Evolutionary conservation across 2,113 vertebrate species (phyloP).

Genomic region (Gorsachius goisagi): DNA sequence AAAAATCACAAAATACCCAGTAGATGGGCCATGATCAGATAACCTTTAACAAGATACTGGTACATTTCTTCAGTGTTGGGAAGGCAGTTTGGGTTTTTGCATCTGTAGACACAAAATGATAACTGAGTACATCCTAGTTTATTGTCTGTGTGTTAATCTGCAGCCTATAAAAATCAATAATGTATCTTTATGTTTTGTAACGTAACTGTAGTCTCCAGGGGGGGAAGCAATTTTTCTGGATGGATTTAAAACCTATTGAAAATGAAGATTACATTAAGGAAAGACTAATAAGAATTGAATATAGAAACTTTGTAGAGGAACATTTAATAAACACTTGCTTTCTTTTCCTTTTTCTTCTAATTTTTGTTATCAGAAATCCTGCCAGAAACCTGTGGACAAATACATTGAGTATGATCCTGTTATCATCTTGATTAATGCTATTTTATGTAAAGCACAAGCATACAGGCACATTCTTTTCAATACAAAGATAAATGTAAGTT

Average conservation of each 20-base stretch:
- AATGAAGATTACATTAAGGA: neutral
- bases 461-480: slow-evolving; percentile 97
- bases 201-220: neutral
- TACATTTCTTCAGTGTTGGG: neutral
- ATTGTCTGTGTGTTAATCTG: neutral
- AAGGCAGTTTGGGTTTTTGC: neutral
- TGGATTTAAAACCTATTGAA: neutral
- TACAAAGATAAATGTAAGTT: slow-evolving; percentile 91
- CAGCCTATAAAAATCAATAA: neutral
- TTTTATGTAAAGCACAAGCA: slow-evolving; percentile 94
- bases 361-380: slow-evolving; percentile 81
- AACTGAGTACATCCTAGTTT: neutral
- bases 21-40: neutral
- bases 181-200: neutral
- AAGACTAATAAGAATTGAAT: neutral
- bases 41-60: neutral
- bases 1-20: neutral
- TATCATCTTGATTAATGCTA: slow-evolving; percentile 94
- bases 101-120: neutral
- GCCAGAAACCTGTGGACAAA: slow-evolving; percentile 96
- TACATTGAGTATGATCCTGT: slow-evolving; percentile 99
- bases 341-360: neutral
- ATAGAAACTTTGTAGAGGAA: neutral
- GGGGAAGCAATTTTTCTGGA: neutral
- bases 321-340: neutral